A percentile compares a stretch with the other conserved stretches of the same genome.
Conservation (phyloP, 30 jellyfish, hydroid and myxozoan genomes). For the Mastigias papua region DNA sequence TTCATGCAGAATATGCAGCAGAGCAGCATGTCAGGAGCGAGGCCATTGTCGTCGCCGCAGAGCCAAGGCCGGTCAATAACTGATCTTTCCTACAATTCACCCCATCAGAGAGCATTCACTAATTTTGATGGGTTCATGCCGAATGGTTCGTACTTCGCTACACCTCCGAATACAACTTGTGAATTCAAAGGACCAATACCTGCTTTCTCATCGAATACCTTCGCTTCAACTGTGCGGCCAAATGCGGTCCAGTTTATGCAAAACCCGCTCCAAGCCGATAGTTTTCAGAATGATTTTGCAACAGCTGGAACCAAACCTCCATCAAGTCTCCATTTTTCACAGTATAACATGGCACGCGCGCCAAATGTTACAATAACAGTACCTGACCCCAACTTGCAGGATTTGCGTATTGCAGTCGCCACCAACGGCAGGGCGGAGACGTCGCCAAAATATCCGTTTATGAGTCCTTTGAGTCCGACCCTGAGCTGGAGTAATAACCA, state of each 20-base stretch:
- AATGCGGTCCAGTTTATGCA: conserved; percentile 24
- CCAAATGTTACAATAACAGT: conserved; percentile 82
- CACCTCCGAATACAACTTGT: conserved; percentile 53
- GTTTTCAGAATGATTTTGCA: conserved; percentile 33
- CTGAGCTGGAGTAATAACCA: conserved; percentile 73
- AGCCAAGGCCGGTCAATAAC: conserved; percentile 67
- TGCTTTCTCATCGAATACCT: conserved; percentile 2
- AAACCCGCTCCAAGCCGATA: conserved; percentile 25
- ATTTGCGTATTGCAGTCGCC: conserved; percentile 39
- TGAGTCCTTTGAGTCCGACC: conserved; percentile 73
- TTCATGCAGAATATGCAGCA: conserved; percentile 53
- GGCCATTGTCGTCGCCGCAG: conserved; percentile 63
- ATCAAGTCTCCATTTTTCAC: conserved; percentile 28
- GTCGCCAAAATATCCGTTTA: conserved; percentile 81
- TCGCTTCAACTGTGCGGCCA: conserved; percentile 35
- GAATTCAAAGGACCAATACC: conserved; percentile 52
- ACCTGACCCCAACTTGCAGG: conserved; percentile 71
- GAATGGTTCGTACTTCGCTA: conserved; percentile 25
- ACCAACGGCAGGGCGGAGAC: conserved; percentile 64
- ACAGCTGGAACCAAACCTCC: conserved; percentile 23
- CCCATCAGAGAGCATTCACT: conserved; percentile 56
- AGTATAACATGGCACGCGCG: conserved; percentile 66
- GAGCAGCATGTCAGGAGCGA: conserved; percentile 3
- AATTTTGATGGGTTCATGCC: conserved; percentile 65
- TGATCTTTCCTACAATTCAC: conserved; percentile 54